phyloP scores from a whole-genome alignment of 2,888 invertebrate species.

The Drosophila siamana region DNA sequence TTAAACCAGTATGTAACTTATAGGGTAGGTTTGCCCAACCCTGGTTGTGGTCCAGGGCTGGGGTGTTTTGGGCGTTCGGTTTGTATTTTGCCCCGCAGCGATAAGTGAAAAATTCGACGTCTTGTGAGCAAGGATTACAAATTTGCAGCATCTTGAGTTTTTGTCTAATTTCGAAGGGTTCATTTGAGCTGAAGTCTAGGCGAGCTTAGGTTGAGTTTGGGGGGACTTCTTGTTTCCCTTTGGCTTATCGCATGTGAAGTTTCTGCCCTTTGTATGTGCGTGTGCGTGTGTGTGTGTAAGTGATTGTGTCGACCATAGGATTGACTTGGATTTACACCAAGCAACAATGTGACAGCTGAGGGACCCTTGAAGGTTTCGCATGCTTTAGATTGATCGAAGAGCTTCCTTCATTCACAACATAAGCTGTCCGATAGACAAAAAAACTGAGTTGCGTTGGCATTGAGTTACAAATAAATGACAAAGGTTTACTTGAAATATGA shows the following conservation, averaged over 20 bases:
- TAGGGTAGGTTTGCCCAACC: constrained; percentile 38
- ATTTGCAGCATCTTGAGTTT: constrained; percentile 79
- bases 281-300: constrained; percentile 26
- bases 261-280: constrained; percentile 2
- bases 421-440: constrained; percentile 42
- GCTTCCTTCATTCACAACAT: constrained; percentile 69
- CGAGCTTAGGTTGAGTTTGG: neutral
- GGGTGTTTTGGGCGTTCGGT: constrained; percentile 22
- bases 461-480: constrained; percentile 63
- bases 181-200: neutral
- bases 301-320: constrained; percentile 57
- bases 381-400: constrained; percentile 73
- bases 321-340: constrained; percentile 77
- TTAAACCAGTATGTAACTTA: constrained; percentile 64
- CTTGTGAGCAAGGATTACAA: constrained; percentile 76
- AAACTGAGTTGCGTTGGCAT: constrained; percentile 22
- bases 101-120: constrained; percentile 76
- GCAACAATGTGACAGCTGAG: constrained; percentile 74
- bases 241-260: constrained; percentile 52
- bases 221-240: constrained; percentile 44
- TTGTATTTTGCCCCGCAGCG: constrained; percentile 63
- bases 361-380: constrained; percentile 64
- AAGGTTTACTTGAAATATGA: constrained; percentile 73
- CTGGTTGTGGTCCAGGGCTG: neutral
- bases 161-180: constrained; percentile 72